Evolutionary conservation across 2,888 invertebrate genomes (phyloP).

Genomic region (Formica aserva): DNA sequence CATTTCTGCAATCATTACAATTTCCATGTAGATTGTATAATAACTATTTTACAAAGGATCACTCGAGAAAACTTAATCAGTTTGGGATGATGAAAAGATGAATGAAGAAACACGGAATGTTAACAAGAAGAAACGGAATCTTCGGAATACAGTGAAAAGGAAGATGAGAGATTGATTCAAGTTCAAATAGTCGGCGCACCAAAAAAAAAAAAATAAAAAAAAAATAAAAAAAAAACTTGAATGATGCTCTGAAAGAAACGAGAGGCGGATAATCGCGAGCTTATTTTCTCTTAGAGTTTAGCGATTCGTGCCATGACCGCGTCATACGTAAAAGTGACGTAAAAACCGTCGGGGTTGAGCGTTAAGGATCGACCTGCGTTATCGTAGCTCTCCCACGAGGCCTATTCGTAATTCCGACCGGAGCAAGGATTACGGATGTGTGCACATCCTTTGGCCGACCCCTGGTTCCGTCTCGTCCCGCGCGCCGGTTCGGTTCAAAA

Average conservation of each 20-base stretch:
- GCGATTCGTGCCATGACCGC: not conserved
- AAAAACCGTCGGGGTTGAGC: slow-evolving; percentile 49
- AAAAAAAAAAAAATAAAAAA: no score
- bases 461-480: slow-evolving; percentile 66
- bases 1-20: slow-evolving; percentile 22
- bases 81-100: slow-evolving; percentile 25
- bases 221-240: not conserved
- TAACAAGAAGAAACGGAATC: not conserved
- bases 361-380: slow-evolving; percentile 57
- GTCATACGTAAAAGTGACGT: slow-evolving; percentile 1
- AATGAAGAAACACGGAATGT: slow-evolving; percentile 12
- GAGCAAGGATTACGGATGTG: slow-evolving; percentile 72
- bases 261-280: not conserved
- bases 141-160: not conserved
- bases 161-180: not conserved
- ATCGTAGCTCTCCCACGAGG: slow-evolving; percentile 63
- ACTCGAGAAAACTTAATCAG: slow-evolving; percentile 19
- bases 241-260: not conserved
- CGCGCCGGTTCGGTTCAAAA: slow-evolving; percentile 71
- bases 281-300: not conserved
- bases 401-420: slow-evolving; percentile 73
- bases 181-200: not conserved
- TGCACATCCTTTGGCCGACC: slow-evolving; percentile 67
- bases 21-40: slow-evolving; percentile 33
- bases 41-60: not conserved